Conservation (phyloP, 2,113 vertebrate genomes). For the Peucedramus taeniatus region DNA sequence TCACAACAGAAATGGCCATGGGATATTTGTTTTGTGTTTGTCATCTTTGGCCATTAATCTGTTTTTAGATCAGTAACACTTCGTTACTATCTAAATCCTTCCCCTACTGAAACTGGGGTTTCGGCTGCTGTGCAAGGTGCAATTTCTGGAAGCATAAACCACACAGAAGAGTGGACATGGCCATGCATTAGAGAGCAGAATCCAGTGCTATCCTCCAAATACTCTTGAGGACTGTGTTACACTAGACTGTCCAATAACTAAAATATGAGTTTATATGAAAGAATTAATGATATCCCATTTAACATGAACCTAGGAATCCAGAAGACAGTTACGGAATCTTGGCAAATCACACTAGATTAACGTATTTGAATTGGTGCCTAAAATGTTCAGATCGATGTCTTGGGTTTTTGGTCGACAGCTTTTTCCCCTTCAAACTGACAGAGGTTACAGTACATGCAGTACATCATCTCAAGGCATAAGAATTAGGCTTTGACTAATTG, state of each 20-base stretch:
- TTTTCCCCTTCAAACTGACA: constrained; percentile 49
- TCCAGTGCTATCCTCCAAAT: not conserved
- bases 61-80: not conserved
- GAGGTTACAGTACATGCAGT: constrained; percentile 36
- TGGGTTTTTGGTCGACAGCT: not conserved
- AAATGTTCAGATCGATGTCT: constrained; percentile 60
- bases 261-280: not conserved
- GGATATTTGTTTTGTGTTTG: not conserved
- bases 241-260: not conserved
- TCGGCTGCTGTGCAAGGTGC: not conserved
- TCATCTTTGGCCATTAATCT: not conserved
- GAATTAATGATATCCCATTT: constrained; percentile 18
- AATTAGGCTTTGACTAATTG: constrained; percentile 76
- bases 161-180: not conserved
- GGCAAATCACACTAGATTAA: constrained; percentile 57
- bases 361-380: constrained; percentile 41
- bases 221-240: not conserved
- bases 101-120: not conserved
- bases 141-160: not conserved
- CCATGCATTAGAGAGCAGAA: not conserved
- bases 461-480: constrained; percentile 68
- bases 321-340: constrained; percentile 56
- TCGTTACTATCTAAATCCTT: not conserved
- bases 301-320: constrained; percentile 62
- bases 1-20: not conserved